phyloP scores from a whole-genome alignment of 2,888 invertebrate genomes.

The Candidula unifasciata region DNA sequence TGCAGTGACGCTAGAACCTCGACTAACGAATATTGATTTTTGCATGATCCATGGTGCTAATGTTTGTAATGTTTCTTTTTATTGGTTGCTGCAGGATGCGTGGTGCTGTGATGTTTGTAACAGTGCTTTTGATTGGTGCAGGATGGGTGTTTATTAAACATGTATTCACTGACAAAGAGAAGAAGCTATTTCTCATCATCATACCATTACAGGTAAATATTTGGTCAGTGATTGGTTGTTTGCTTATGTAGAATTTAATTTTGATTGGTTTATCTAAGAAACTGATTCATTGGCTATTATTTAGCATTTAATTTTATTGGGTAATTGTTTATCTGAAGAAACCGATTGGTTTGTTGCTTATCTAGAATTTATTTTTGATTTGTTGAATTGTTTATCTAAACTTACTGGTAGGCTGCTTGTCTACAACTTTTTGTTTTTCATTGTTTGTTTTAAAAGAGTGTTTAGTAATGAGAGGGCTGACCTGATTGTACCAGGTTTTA shows the following conservation, averaged over 20 bases:
- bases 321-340: no score
- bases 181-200: constrained; percentile 97
- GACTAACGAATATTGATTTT: not conserved
- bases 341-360: no score
- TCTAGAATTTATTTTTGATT: no score
- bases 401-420: no score
- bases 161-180: constrained; percentile 95
- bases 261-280: not conserved
- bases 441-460: no score
- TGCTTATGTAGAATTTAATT: not conserved
- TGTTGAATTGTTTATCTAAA: no score
- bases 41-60: constrained; percentile 83
- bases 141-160: constrained; percentile 99
- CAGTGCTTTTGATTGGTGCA: constrained; percentile 96
- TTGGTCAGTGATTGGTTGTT: not conserved
- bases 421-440: no score
- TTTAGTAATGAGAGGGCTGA: no score
- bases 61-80: constrained; percentile 96
- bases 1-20: no score
- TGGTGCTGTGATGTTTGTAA: constrained; percentile 87
- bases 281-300: no score
- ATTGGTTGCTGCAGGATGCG: constrained; percentile 83
- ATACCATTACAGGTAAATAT: constrained; percentile 92
- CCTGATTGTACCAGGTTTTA: no score
- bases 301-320: no score